A percentile compares a stretch with the other conserved stretches of the same genome.
phyloP scores from a whole-genome alignment of 1,140 invertebrate species.

The Drosophila nikananu region DNA sequence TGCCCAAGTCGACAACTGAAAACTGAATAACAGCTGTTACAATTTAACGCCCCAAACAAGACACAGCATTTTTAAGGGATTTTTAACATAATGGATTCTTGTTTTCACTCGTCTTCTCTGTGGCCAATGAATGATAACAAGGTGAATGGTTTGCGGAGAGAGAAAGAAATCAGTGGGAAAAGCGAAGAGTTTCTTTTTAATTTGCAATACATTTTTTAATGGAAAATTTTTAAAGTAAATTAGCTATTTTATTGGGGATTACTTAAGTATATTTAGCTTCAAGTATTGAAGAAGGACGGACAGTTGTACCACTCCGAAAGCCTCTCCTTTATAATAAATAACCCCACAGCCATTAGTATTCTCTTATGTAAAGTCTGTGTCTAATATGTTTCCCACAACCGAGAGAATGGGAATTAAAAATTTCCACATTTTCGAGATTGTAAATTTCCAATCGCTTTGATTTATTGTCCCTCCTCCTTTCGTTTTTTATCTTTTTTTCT shows the following conservation, averaged over 20 bases:
- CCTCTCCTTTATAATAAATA: neutral
- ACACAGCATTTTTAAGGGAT: conserved; percentile 19
- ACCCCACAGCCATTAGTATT: neutral
- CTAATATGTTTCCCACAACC: conserved; percentile 2
- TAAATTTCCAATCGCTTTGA: conserved; percentile 47
- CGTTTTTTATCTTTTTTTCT: neutral
- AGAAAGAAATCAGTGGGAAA: neutral
- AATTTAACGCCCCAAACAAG: conserved; percentile 65
- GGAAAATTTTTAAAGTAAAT: neutral
- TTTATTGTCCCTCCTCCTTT: conserved; percentile 28
- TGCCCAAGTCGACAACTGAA: conserved; percentile 28
- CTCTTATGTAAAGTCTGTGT: conserved; percentile 1
- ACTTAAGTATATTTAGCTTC: no score
- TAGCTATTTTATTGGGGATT: neutral
- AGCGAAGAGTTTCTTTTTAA: neutral
- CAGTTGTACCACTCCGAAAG: neutral
- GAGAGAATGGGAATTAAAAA: conserved; percentile 12
- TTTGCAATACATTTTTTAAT: neutral
- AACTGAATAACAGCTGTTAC: conserved; percentile 61
- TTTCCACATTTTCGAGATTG: conserved; percentile 27
- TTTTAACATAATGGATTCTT: conserved; percentile 36
- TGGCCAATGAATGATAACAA: conserved; percentile 18
- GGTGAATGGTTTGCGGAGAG: neutral
- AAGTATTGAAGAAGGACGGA: neutral
- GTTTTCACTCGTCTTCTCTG: conserved; percentile 6